A percentile compares a stretch with the other conserved stretches of the same genome.
Evolutionary conservation across 2,113 vertebrate genomes (phyloP).

Genomic region (Eudyptes chrysolophus): DNA sequence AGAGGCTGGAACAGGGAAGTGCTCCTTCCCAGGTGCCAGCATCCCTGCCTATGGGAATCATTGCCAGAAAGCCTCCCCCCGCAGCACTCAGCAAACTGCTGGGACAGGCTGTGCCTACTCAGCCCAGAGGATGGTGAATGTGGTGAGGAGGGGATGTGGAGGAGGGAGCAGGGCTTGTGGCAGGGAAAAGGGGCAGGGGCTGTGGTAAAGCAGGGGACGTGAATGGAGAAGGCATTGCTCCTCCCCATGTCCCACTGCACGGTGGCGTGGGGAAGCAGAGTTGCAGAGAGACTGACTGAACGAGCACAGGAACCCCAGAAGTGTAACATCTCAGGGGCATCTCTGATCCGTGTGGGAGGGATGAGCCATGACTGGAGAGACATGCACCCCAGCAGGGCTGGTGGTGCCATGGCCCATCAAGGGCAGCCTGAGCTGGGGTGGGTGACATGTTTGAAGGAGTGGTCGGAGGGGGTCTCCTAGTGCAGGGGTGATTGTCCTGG

Average conservation of each 20-base stretch:
- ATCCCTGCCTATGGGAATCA: background rate
- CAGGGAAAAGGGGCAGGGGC: background rate
- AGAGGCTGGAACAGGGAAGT: background rate
- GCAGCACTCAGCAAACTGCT: background rate
- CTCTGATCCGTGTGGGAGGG: background rate
- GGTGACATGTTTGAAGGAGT: background rate
- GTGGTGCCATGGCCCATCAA: background rate
- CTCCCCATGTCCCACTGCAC: background rate
- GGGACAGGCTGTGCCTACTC: background rate
- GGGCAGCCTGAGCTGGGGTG: background rate
- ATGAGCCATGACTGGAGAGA: background rate
- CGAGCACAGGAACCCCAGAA: background rate
- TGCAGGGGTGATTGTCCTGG: background rate
- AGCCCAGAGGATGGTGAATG: background rate
- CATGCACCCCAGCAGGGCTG: background rate
- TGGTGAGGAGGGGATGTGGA: background rate
- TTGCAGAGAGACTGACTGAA: background rate
- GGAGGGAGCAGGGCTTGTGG: background rate
- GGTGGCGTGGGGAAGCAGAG: accelerated
- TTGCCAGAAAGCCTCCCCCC: background rate
- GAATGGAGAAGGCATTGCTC: background rate
- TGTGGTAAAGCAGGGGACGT: background rate
- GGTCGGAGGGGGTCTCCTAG: background rate
- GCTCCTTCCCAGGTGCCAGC: background rate
- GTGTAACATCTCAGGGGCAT: background rate